Percentiles rank a stretch among this genome's conserved stretches.
These are phyloP conservation scores for Kryptopterus vitreolus DNA, from an alignment of 2,797 vertebrate genomes.

Conservation along the genomic window DNA sequence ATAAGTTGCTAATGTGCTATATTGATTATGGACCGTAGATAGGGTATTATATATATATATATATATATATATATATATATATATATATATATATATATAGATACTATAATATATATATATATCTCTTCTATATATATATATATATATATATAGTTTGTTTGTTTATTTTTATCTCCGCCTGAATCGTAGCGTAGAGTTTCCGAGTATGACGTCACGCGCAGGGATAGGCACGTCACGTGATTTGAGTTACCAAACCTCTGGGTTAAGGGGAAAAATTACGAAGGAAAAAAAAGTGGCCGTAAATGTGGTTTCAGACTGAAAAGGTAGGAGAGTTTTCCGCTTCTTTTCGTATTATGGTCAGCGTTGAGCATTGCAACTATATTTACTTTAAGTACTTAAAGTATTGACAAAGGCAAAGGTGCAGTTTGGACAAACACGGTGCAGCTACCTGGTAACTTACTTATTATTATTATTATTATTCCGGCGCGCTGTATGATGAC, in stretches of 20 bases:
- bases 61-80: no score
- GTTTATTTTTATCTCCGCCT: background rate
- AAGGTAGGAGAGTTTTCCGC: conserved; percentile 36
- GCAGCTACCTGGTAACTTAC: conserved; percentile 14
- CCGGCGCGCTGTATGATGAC: background rate
- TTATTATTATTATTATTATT: conserved; percentile 9
- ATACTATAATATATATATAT: no score
- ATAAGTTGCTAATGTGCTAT: no score
- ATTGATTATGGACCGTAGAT: no score
- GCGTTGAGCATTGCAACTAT: background rate
- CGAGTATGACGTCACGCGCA: conserved; percentile 53
- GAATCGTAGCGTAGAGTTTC: conserved; percentile 25
- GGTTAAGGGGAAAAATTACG: conserved; percentile 31
- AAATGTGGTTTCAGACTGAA: background rate
- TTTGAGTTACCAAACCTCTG: conserved; percentile 48
- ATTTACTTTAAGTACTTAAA: background rate
- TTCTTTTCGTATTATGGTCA: background rate
- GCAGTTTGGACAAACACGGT: background rate
- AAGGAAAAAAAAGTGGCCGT: background rate
- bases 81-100: no score
- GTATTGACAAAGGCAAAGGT: background rate
- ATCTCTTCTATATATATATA: no score
- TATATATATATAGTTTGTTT: no score
- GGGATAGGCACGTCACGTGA: conserved; percentile 62
- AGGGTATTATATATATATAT: no score